phyloP scores from a whole-genome alignment of 1,140 invertebrate species.

The Lordiphosa clarofinis region DNA sequence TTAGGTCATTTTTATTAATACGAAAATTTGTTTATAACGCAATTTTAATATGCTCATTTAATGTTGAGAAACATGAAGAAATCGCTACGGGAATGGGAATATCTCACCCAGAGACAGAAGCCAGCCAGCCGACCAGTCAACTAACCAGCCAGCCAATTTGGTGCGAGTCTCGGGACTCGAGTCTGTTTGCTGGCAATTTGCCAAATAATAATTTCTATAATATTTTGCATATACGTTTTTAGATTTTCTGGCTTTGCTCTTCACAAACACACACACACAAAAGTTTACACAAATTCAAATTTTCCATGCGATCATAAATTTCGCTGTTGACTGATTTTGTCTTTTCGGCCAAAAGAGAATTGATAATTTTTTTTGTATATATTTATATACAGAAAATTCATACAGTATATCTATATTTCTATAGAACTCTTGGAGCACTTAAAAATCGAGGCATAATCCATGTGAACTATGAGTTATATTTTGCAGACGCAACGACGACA shows the following conservation, averaged over 20 bases:
- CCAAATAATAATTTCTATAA: slow-evolving; percentile 71
- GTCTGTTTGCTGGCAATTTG: slow-evolving; percentile 41
- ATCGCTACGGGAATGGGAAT: slow-evolving; percentile 27
- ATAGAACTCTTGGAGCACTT: not conserved
- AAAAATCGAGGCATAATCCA: slow-evolving; percentile 26
- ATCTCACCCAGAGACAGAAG: slow-evolving; percentile 8
- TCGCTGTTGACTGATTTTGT: slow-evolving; percentile 60
- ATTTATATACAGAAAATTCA: too few relatives aligned
- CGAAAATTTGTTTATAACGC: slow-evolving; percentile 48
- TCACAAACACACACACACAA: slow-evolving; percentile 8
- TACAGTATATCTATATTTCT: too few relatives aligned
- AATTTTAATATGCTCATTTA: slow-evolving; percentile 57
- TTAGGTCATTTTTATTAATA: slow-evolving; percentile 68
- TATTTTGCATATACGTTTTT: slow-evolving; percentile 45
- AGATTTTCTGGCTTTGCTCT: slow-evolving; percentile 20
- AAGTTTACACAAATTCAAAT: slow-evolving; percentile 37
- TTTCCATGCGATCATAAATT: slow-evolving; percentile 68
- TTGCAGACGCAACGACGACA: slow-evolving; percentile 63
- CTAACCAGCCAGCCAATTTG: not conserved
- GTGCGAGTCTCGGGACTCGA: slow-evolving; percentile 4
- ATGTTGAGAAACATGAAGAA: slow-evolving; percentile 33
- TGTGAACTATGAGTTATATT: slow-evolving; percentile 64
- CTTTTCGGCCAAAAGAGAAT: slow-evolving; percentile 36
- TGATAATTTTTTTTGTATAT: slow-evolving; percentile 14
- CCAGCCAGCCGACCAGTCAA: slow-evolving; percentile 17